phyloP scores from a whole-genome alignment of 2,113 vertebrate genomes.

The Rhinoptilus africanus region DNA sequence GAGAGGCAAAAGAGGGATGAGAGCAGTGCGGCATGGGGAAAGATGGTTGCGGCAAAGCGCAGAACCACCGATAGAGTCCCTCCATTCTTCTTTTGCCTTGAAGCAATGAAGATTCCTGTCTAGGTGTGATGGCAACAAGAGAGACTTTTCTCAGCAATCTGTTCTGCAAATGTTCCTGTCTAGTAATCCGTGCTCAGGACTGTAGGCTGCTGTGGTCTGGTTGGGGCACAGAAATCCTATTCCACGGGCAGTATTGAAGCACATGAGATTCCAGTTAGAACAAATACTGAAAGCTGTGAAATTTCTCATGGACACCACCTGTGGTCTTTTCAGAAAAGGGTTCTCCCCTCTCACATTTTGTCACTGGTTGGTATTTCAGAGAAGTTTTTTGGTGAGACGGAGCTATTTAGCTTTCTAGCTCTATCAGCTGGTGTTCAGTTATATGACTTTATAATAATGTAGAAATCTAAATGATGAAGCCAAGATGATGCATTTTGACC shows the following conservation, averaged over 20 bases:
- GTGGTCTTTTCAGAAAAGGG: not conserved
- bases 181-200: not conserved
- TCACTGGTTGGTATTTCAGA: not conserved
- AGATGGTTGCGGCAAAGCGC: not conserved
- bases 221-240: not conserved
- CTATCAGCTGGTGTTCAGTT: not conserved
- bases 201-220: not conserved
- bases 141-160: not conserved
- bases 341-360: not conserved
- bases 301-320: not conserved
- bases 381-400: not conserved
- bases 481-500: slow-evolving; percentile 3
- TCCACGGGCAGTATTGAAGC: not conserved
- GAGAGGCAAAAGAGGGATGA: not conserved
- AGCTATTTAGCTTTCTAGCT: not conserved
- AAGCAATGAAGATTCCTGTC: not conserved
- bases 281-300: not conserved
- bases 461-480: not conserved
- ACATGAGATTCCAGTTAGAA: not conserved
- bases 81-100: not conserved
- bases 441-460: not conserved
- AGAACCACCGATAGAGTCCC: not conserved
- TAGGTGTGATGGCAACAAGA: not conserved
- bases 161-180: not conserved
- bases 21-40: not conserved